Evolutionary conservation across 2,888 invertebrate species (phyloP).

Genomic region (Xanthia icteritia): DNA sequence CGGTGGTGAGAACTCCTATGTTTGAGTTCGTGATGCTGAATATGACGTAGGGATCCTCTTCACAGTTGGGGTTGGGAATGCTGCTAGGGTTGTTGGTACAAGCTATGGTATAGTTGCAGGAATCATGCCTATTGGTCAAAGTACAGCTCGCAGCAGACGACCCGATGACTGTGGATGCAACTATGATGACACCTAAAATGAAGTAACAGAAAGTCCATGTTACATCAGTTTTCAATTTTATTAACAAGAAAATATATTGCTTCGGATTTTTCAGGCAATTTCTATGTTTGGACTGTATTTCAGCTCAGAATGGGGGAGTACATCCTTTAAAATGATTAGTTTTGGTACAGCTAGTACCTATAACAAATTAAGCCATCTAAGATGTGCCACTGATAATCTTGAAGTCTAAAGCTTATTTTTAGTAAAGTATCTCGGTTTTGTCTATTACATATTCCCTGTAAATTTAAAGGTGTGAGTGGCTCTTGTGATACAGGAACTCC

Average conservation of each 20-base stretch:
- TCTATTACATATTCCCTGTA: too few relatives aligned
- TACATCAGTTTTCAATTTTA: neutral
- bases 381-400: neutral
- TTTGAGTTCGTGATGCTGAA: slow-evolving; percentile 75
- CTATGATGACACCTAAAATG: slow-evolving; percentile 66
- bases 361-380: neutral
- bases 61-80: slow-evolving; percentile 71
- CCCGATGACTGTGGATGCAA: slow-evolving; percentile 49
- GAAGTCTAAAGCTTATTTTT: neutral
- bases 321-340: neutral
- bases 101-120: slow-evolving; percentile 76
- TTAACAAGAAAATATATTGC: neutral
- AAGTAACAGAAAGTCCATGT: neutral
- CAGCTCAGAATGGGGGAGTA: neutral
- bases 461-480: too few relatives aligned
- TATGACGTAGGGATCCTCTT: slow-evolving; percentile 71
- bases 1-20: slow-evolving; percentile 65
- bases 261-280: neutral
- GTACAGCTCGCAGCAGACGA: slow-evolving; percentile 68
- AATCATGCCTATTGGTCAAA: slow-evolving; percentile 46
- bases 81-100: slow-evolving; percentile 74
- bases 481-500: too few relatives aligned
- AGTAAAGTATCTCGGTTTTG: neutral
- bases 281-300: neutral
- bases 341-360: too few relatives aligned